phyloP scores from a whole-genome alignment of 2,888 invertebrate species.

The Protophormia terraenovae region DNA sequence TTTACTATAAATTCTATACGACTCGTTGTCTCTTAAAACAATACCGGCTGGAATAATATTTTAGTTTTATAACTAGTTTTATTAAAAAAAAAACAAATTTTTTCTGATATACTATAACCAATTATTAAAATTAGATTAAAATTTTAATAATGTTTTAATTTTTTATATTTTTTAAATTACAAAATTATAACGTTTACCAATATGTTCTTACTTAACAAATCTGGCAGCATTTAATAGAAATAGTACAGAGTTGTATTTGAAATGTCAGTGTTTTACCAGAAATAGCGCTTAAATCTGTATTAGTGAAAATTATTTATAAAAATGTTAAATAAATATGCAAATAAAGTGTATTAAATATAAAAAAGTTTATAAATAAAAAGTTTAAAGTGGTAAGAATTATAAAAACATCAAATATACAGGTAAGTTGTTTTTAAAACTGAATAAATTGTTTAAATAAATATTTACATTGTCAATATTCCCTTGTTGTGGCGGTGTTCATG shows the following conservation, averaged over 20 bases:
- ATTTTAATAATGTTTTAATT: no score
- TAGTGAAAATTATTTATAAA: background rate
- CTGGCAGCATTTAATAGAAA: background rate
- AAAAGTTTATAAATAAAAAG: background rate
- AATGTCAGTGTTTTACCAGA: background rate
- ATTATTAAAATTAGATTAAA: no score
- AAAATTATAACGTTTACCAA: background rate
- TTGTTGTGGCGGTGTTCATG: constrained; percentile 7
- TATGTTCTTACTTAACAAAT: no score
- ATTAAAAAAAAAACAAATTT: no score
- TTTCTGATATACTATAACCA: no score
- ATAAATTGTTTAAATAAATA: background rate
- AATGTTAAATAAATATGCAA: background rate
- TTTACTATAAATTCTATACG: no score
- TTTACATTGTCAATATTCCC: background rate
- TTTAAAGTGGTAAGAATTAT: background rate
- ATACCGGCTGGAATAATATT: no score
- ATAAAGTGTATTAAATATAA: background rate
- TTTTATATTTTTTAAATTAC: background rate
- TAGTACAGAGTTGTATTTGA: background rate
- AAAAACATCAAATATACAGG: background rate
- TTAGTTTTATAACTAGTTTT: no score
- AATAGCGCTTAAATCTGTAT: background rate
- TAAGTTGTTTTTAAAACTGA: background rate
- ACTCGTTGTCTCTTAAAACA: no score